Base-by-base conservation (phyloP, 2,888 invertebrate species). In the Conops quadrifasciatus region DNA sequence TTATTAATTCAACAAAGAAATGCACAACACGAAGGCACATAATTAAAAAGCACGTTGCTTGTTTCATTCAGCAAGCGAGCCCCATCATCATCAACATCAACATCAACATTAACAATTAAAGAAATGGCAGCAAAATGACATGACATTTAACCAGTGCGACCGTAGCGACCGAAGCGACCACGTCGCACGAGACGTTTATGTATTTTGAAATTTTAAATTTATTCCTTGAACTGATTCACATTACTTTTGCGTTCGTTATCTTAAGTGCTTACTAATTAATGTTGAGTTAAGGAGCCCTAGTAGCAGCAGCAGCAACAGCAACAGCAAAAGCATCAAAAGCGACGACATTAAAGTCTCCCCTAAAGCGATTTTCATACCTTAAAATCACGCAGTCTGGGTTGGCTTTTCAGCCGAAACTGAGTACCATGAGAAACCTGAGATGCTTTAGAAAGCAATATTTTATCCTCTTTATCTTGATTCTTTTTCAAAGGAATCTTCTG, bases 1-100 rank as follows among this genome's bases (percentile, higher is more conserved):
- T 69, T 62, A 69, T 69, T 69, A 69, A 69, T 69, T 69, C 49
- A 69, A 62, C 59, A 49, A 51, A 58, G 62, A 30, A 68, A 51
- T 62, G 49, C 51, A 24, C 58, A 43, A 56, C 24, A 24, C 45
- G 19, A 24, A 59, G 45, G 67, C 67, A 67, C 47, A 67, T 59
- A 36, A 60, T 59, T 49, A 67, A 67, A 67, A 47, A 59, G 58
- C 24, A 1, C 58, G 58, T n/a, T 58, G 4, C 26, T 58, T 36
- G 36, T 36, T 36, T 36, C 36, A 36, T 36, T 36, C 36, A 36
- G 28, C 26, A 3, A 49, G 11, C 3, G 28, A 28, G 47, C 21
- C 21, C 21, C 63, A 47, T 45, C 45, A 16, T 26, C 45, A 45
- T 56, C 56, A 56, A 36, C 36, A 45, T 56, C 56, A 56, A 36